Evolutionary conservation across 2,888 invertebrate species (phyloP), one percentile per base, ranked within the genome.

Genomic region (Lordiphosa fenestrarum): DNA sequence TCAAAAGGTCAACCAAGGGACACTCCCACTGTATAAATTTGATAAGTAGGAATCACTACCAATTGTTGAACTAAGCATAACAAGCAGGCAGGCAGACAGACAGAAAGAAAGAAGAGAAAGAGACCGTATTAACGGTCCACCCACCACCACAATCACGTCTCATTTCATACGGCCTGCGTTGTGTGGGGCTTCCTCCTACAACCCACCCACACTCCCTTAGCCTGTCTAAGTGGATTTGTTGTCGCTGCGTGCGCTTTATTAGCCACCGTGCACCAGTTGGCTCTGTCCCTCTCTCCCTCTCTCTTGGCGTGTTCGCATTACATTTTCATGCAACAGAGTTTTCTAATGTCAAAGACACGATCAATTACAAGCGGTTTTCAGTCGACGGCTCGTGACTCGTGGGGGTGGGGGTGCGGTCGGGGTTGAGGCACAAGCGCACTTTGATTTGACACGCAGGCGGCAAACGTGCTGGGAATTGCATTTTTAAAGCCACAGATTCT

Each of bases 181-280:
- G 30, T 30, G 9, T 9, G 30, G 30, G 30, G 9, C 30, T 9
- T 30, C 30, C 30, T 30, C 30, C 30, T 9, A 30, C 30, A 2
- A 30, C 30, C 25, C 30, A 30, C 30, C 30, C 9, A 9, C 30
- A 30, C 30, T 30, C 30, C 9, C 30, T 30, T 9, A 9, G 30
- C 30, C 30, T 30, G 30, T 73, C 81, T 86, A 86, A 86, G 86
- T 84, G 85, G 84, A 85, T 86, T 86, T 86, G 78, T 70, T 68
- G 72, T 62, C 64, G 65, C 67, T 66, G 70, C 81, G 72, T 70
- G 72, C 74, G 74, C 72, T 73, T 80, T 80, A 80, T 75, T 75
- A 76, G 80, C 80, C 71, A 76, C 53, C 76, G 76, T 73, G 75
- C 80, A 75, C 80, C 80, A 80, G 76, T 75, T 75, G 75, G 73